phyloP scores from a whole-genome alignment of 2,113 vertebrate species.

The Benitochromis conjunctus region DNA sequence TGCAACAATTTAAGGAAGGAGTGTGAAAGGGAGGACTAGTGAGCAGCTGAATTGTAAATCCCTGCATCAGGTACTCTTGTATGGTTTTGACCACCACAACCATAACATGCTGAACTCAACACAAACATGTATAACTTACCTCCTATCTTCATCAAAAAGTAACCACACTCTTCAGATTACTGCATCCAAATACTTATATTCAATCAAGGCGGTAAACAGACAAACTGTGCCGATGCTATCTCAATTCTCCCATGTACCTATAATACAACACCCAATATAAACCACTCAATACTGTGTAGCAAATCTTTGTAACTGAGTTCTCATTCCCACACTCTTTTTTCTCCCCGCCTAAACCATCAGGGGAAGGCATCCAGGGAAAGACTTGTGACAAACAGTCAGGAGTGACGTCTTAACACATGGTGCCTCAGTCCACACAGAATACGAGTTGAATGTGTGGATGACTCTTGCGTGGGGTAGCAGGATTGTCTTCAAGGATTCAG shows the following conservation, averaged over 20 bases:
- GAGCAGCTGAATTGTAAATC: not conserved
- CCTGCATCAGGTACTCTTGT: not conserved
- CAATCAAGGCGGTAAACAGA: not conserved
- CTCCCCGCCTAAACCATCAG: not conserved
- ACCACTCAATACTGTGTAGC: not conserved
- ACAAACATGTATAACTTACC: constrained; percentile 32
- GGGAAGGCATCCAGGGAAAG: constrained; percentile 6
- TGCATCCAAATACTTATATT: not conserved
- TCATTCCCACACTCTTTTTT: not conserved
- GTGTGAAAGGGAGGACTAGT: not conserved
- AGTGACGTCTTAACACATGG: constrained; percentile 3
- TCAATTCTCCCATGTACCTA: not conserved
- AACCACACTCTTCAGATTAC: not conserved
- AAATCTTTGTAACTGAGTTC: not conserved
- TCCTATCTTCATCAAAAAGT: constrained; percentile 3
- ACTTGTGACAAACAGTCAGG: not conserved
- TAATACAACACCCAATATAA: not conserved
- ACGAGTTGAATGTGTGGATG: not conserved
- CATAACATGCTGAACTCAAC: not conserved
- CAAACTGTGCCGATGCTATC: not conserved
- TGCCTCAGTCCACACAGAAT: not conserved
- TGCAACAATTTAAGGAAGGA: not conserved
- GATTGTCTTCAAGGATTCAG: constrained; percentile 36
- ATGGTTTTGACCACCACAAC: not conserved
- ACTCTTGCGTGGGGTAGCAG: constrained; percentile 36